phyloP scores from a whole-genome alignment of 2,113 vertebrate species.

The Ginglymostoma cirratum region DNA sequence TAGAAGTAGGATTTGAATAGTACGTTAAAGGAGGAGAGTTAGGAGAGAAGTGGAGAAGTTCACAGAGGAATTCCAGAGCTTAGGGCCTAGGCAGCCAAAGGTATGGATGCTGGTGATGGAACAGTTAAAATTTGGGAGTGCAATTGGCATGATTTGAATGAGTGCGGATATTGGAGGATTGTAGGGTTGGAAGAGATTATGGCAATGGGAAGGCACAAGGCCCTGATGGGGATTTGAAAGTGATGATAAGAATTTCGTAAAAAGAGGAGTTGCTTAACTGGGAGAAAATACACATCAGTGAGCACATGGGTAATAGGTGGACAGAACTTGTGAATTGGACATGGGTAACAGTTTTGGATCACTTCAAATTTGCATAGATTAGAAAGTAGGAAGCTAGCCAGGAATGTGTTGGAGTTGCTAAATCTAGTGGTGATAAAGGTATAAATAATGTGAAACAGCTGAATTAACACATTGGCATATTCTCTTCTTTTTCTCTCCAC shows the following conservation, averaged over 20 bases:
- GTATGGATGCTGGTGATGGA: not conserved
- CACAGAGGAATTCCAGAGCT: not conserved
- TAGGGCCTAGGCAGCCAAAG: not conserved
- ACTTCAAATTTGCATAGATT: not conserved
- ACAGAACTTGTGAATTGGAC: not conserved
- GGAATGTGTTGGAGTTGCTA: not conserved
- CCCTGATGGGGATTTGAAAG: not conserved
- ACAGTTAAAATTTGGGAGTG: not conserved
- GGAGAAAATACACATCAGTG: not conserved
- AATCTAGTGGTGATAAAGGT: not conserved
- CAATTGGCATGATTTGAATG: not conserved
- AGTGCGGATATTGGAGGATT: not conserved
- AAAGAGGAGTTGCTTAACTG: not conserved
- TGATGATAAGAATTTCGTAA: not conserved
- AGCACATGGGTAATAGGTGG: too few species aligned
- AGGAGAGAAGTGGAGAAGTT: not conserved
- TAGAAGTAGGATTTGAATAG: too few species aligned
- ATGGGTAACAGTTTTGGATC: not conserved
- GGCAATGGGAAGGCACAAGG: not conserved
- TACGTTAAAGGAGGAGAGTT: too few species aligned
- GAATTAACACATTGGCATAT: not conserved
- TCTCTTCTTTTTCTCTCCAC: not conserved
- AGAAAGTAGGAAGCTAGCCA: not conserved
- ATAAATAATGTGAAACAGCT: not conserved
- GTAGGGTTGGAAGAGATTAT: not conserved